phyloP scores from a whole-genome alignment of 2,888 invertebrate genomes.

The Chalcosyrphus nemorum region DNA sequence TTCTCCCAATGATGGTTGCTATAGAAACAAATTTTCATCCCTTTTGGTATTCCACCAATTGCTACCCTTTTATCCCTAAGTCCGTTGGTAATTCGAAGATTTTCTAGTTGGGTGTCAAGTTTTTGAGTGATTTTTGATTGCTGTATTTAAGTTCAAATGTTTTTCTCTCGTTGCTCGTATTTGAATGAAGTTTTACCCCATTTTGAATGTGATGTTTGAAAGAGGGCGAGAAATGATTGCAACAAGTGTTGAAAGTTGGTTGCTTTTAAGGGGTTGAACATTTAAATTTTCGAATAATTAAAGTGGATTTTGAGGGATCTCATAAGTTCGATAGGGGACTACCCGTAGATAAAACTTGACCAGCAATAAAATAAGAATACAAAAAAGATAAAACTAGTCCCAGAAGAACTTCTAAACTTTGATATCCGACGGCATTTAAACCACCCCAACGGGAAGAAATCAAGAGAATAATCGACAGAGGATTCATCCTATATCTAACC shows the following conservation, averaged over 20 bases:
- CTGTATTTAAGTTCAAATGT: background rate
- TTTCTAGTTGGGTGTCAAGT: background rate
- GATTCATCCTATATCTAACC: background rate
- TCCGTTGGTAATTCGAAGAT: background rate
- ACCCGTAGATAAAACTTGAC: too few relatives aligned
- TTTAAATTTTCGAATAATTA: background rate
- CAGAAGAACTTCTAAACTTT: too few relatives aligned
- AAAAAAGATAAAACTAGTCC: too few relatives aligned
- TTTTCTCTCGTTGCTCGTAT: slow-evolving; percentile 1
- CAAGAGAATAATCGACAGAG: slow-evolving; percentile 23
- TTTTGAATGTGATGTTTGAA: too few relatives aligned
- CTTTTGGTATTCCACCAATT: background rate
- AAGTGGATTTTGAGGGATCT: background rate
- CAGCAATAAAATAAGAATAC: too few relatives aligned
- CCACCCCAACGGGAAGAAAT: too few relatives aligned
- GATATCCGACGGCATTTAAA: too few relatives aligned
- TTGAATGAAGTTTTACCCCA: background rate
- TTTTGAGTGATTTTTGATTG: slow-evolving; percentile 9
- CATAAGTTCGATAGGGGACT: too few relatives aligned
- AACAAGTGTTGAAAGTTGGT: background rate
- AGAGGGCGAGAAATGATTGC: background rate
- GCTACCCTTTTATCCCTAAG: background rate
- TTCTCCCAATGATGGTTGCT: background rate
- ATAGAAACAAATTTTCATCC: background rate
- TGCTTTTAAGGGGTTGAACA: background rate